Percentiles rank a stretch among this genome's conserved stretches.
These are phyloP conservation scores for Isurus oxyrinchus DNA, from an alignment of 2,113 vertebrate genomes.

Conservation along the genomic window DNA sequence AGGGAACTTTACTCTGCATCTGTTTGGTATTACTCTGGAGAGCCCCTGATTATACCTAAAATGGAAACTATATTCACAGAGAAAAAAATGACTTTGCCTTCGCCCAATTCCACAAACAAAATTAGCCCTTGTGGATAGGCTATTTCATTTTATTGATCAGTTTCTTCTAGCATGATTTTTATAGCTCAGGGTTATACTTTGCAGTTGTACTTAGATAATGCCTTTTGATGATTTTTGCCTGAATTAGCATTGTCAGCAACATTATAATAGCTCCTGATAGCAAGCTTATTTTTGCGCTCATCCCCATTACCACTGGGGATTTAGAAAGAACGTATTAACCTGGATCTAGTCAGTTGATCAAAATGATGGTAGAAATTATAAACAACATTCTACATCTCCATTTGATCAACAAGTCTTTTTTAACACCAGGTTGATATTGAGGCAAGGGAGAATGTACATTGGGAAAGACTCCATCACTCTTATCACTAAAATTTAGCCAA, in stretches of 20 bases:
- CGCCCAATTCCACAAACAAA: not conserved
- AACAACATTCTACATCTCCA: not conserved
- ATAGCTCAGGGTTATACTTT: not conserved
- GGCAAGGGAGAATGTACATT: not conserved
- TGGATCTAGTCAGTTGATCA: not conserved
- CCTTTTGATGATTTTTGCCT: not conserved
- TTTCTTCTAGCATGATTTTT: not conserved
- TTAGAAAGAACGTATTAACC: not conserved
- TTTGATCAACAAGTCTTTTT: not conserved
- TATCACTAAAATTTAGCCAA: not conserved
- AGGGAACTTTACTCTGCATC: not conserved
- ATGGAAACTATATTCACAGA: not conserved
- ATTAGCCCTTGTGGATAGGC: not conserved
- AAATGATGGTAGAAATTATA: not conserved
- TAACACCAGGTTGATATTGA: not conserved
- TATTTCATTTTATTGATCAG: not conserved
- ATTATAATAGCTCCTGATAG: conserved; percentile 11
- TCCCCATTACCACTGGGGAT: not conserved
- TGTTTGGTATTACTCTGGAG: too few species aligned
- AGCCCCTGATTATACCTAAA: not conserved
- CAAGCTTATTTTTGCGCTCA: not conserved
- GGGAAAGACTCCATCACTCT: not conserved
- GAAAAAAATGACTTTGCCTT: not conserved
- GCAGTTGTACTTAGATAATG: not conserved
- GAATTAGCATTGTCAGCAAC: not conserved